Evolutionary conservation across 2,797 vertebrate genomes (phyloP).

Genomic region (Cottoperca gobio): DNA sequence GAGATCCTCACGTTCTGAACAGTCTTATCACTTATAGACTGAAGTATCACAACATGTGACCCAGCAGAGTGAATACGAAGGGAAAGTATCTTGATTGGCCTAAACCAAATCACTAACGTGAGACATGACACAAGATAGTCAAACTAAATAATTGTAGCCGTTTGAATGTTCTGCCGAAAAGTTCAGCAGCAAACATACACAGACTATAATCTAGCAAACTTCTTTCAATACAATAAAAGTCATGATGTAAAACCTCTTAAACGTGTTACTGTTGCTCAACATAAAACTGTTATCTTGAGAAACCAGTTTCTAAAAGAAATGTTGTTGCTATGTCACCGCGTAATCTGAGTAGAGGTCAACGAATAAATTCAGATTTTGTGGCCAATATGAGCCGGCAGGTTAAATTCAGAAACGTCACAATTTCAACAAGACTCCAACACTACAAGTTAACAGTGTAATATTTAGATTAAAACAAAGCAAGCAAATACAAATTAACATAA

Average conservation of each 20-base stretch:
- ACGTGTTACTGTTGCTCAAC: too few relatives aligned
- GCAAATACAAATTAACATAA: background rate
- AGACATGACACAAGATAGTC: background rate
- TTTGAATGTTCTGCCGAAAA: background rate
- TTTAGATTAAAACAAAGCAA: background rate
- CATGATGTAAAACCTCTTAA: too few relatives aligned
- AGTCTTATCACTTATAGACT: background rate
- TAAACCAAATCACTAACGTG: background rate
- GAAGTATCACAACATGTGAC: slow-evolving; percentile 2
- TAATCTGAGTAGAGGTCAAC: too few relatives aligned
- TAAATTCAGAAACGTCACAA: too few relatives aligned
- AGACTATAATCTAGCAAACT: background rate
- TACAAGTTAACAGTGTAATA: background rate
- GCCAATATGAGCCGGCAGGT: too few relatives aligned
- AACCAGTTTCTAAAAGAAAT: too few relatives aligned
- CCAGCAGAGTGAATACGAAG: background rate
- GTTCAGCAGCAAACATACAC: background rate
- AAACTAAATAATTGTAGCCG: background rate
- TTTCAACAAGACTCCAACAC: too few relatives aligned
- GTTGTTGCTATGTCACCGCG: too few relatives aligned
- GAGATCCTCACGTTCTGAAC: background rate
- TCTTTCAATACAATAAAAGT: too few relatives aligned
- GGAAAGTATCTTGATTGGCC: background rate
- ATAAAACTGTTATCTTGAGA: too few relatives aligned
- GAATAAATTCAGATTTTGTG: too few relatives aligned